Evolutionary conservation across 2,888 invertebrate genomes (phyloP), one percentile per base, ranked within the genome.

Genomic region (Drosophila rubida): DNA sequence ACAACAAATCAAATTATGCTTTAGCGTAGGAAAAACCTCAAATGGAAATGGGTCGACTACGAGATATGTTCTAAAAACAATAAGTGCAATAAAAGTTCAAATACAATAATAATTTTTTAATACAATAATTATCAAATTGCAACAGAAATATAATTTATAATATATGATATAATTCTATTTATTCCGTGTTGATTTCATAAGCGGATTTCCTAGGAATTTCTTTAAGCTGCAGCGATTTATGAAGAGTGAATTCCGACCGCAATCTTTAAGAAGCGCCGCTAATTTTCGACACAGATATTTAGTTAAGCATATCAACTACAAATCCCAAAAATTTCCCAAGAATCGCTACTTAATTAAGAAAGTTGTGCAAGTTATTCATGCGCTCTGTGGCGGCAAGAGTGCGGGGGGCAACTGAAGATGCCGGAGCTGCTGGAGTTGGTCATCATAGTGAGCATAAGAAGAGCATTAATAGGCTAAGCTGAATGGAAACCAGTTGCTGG

Each of bases 1-100:
- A 32, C 25, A 37, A 53, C 59, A 59, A 59, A 66, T 49, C 32
- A 59, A 66, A 53, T 42, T 49, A 42, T 49, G 48, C 22, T 22
- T 23, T 14, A 14, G 41, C 19, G 11, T 11, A 25, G 7, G 14
- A 11, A 14, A 37, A 50, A 4, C 5, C 14, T 5, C 9, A n/a
- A 9, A 11, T 2, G 35, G 1, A 19, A 32, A 32, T 13, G 4
- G 0, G 8, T 19, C 30, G 32, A 32, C 32, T 13, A 1, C 6
- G 13, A 0, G 14, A 49, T 50, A 50, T 50, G 32, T 42, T 50
- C 22, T 13, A 9, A 27, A 1, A 23, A 9, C 2, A 13, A 44
- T 1, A 1, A 1, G 3, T 25, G 23, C 6, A 5, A 9, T 25
- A 4, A 14, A 19, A n/a, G 2, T 22, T 22, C 22, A 22, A 22